Evolutionary conservation across 2,888 invertebrate species (phyloP).

Genomic region (Rhyacophila evoluta): DNA sequence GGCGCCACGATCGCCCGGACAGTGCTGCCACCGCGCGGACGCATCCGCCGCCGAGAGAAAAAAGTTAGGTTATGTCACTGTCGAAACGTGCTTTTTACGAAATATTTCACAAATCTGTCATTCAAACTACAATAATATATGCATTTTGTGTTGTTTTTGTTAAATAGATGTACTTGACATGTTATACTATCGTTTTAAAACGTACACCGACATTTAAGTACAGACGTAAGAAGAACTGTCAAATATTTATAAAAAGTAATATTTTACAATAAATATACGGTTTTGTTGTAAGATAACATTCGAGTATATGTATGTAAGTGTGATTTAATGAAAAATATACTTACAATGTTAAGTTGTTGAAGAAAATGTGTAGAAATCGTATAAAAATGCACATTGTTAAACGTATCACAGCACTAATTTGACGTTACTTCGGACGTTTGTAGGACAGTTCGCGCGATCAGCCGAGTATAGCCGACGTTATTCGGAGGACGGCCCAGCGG

Average conservation of each 20-base stretch:
- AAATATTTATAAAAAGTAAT: neutral
- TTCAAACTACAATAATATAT: neutral
- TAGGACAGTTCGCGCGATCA: constrained; percentile 23
- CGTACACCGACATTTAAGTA: constrained; percentile 37
- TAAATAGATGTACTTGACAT: constrained; percentile 32
- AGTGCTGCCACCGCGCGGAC: constrained; percentile 54
- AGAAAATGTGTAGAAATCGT: neutral
- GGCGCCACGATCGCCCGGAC: constrained; percentile 41
- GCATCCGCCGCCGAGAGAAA: constrained; percentile 48
- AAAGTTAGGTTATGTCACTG: constrained; percentile 50
- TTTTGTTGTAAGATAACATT: neutral
- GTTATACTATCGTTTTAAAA: constrained; percentile 23
- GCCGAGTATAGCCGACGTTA: constrained; percentile 28
- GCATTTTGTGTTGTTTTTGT: neutral
- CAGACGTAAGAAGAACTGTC: constrained; percentile 53
- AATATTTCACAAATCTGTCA: neutral
- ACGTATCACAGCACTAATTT: constrained; percentile 35
- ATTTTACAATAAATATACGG: neutral
- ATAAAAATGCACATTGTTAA: constrained; percentile 30
- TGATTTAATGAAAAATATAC: constrained; percentile 13
- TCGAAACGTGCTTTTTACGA: constrained; percentile 32
- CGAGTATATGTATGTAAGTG: no score
- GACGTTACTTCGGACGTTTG: constrained; percentile 35
- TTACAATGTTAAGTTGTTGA: neutral
- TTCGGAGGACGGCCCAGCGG: constrained; percentile 46